Base-by-base conservation (phyloP, 2,113 vertebrate genomes). In the Nesoenas mayeri region DNA sequence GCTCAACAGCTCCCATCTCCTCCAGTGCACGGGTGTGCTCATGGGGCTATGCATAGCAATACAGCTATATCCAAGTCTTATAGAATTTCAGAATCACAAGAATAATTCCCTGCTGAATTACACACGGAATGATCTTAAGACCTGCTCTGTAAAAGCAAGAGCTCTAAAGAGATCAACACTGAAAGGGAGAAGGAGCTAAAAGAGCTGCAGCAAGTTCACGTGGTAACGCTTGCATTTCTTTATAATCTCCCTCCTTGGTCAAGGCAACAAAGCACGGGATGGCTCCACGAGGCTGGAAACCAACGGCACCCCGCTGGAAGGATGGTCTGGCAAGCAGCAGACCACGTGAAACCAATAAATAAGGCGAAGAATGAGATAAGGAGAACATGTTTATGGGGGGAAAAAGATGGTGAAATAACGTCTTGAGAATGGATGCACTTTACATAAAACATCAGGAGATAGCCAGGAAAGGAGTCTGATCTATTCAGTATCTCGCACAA, bases 21-120 rank as follows among this genome's bases (percentile, higher is more conserved):
- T 48, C 66, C 15, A 5, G 38, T 18, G 12, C 73, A 18, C 5
- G 32, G 42, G 8, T 65, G 40, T 31, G 47, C 25, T 50, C 3
- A 0, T 3, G 28, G 25, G 5, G 0, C 51, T 79, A 9, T 36
- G 36, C 36, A 36, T 36, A 36, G 36, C 36, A 36, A 36, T 36
- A 36, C 36, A 36, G 31, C 13, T 58, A 18, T 5, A 29, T 7
- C 72, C 74, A 71, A 19, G 25, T 29, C 54, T 21, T 66, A 40
- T 0, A 3, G 13, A 48, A 53, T 69, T 22, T 58, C 84, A 24
- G 1, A 0, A 32, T 31, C 67, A 9, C n/a, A 40, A 13, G 16
- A 6, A 20, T 61, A 82, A 77, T 9, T 32, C 21, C 15, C 11
- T 10, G 34, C 70, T 89, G 70, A 29, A 31, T 24, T 4, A 65